Evolutionary conservation across 2,113 vertebrate genomes (phyloP).

Genomic region (Heterocephalus glaber): DNA sequence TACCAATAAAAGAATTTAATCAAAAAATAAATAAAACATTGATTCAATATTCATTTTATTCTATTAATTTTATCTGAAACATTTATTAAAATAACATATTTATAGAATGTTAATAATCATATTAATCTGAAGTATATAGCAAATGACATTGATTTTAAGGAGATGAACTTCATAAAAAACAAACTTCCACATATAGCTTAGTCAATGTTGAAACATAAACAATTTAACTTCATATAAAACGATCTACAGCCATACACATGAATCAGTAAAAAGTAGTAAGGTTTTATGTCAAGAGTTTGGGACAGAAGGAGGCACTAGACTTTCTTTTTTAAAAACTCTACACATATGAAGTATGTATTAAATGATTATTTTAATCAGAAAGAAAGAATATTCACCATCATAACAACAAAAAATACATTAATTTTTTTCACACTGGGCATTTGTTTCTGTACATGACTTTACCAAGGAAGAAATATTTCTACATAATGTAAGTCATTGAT

Average conservation of each 20-base stretch:
- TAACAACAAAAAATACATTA: not conserved
- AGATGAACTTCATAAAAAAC: not conserved
- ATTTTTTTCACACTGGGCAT: not conserved
- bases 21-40: too few species aligned
- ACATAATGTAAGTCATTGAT: not conserved
- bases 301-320: not conserved
- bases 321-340: not conserved
- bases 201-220: not conserved
- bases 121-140: not conserved
- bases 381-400: not conserved
- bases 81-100: not conserved
- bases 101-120: not conserved
- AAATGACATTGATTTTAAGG: not conserved
- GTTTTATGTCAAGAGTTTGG: not conserved
- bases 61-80: not conserved
- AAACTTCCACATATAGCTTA: slow-evolving; percentile 38
- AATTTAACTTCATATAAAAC: not conserved
- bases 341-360: not conserved
- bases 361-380: not conserved
- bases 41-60: not conserved
- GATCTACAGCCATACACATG: not conserved
- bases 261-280: not conserved
- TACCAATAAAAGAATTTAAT: too few species aligned
- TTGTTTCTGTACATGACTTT: not conserved
- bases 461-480: not conserved